Percentiles rank a stretch among this genome's conserved stretches.
These are phyloP conservation scores for Agrotis puta DNA, from an alignment of 2,888 invertebrate genomes.

Conservation along the genomic window DNA sequence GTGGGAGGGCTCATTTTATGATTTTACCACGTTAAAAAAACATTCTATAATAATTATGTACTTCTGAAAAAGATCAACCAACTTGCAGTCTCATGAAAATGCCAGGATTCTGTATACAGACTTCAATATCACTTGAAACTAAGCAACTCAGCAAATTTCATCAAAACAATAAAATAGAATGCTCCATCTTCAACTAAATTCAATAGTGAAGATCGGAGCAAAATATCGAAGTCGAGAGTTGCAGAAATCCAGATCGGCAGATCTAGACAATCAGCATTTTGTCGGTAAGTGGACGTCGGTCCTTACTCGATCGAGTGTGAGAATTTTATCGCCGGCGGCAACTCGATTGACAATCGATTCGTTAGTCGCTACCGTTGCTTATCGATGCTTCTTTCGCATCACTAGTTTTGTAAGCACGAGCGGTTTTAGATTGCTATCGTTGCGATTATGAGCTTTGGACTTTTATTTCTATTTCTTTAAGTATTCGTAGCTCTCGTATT, in stretches of 20 bases:
- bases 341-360: conserved; percentile 74
- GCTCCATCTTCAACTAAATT: neutral
- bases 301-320: conserved; percentile 61
- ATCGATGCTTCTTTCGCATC: conserved; percentile 74
- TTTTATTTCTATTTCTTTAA: conserved; percentile 4
- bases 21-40: no score
- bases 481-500: no score
- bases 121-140: neutral
- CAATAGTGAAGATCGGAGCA: neutral
- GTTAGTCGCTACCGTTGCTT: conserved; percentile 74
- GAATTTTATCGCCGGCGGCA: conserved; percentile 69
- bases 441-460: conserved; percentile 35
- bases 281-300: conserved; percentile 25
- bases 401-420: conserved; percentile 70
- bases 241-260: conserved; percentile 34
- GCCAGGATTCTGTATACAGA: neutral
- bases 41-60: no score
- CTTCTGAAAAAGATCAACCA: no score
- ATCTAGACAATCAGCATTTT: conserved; percentile 47
- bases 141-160: neutral
- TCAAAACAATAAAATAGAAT: neutral
- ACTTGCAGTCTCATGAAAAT: neutral
- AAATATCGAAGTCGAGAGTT: conserved; percentile 14
- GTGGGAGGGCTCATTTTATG: no score
- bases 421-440: conserved; percentile 63